Base-by-base conservation (phyloP, 2,888 invertebrate genomes). In the Pherbina coryleti region DNA sequence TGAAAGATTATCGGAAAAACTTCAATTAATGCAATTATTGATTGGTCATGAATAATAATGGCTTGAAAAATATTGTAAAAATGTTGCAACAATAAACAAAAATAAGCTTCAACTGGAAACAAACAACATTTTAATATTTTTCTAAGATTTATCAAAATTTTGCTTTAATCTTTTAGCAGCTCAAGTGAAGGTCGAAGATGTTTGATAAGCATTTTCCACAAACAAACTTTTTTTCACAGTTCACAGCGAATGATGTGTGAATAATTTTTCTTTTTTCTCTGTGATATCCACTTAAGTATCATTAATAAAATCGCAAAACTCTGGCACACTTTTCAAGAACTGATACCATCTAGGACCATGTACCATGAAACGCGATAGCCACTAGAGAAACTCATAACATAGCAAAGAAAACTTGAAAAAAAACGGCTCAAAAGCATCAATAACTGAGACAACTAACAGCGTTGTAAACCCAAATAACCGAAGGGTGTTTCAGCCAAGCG, bases 261-360 rank as follows among this genome's bases (percentile, higher is more conserved):
- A 34, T 64, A 64, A 34, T 64, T n/a, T n/a, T n/a, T 64, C 1
- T 44, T 44, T 64, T 34, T 31, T 31, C 34, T n/a, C n/a, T n/a
- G n/a, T n/a, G n/a, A 2, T 34, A n/a, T 5, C 34, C 5, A 11
- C 37, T 5, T 17, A 62, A 64, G 17, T 5, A 28, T 5, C 14
- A 34, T 17, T 34, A 64, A 64, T 34, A 28, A 64, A 64, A 34
- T n/a, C 64, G 64, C 28, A 60, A 64, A 28, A 64, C 64, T 31
- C n/a, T 64, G 64, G 34, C 64, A 64, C 64, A 64, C 64, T 64
- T 64, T 34, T 34, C 3, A 17, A 64, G 34, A 64, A 34, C 64
- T 64, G 64, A 64, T n/a, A 64, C 34, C 11, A 44, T 44, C 44
- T 44, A 44, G 44, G 11, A 11, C 44, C 44, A 11, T 44, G 44